Percentiles rank a stretch among this genome's conserved stretches.
These are phyloP conservation scores for Stichodactyla mertensii DNA, from an alignment of 64 coral and sea anemone species.

Conservation along the genomic window DNA sequence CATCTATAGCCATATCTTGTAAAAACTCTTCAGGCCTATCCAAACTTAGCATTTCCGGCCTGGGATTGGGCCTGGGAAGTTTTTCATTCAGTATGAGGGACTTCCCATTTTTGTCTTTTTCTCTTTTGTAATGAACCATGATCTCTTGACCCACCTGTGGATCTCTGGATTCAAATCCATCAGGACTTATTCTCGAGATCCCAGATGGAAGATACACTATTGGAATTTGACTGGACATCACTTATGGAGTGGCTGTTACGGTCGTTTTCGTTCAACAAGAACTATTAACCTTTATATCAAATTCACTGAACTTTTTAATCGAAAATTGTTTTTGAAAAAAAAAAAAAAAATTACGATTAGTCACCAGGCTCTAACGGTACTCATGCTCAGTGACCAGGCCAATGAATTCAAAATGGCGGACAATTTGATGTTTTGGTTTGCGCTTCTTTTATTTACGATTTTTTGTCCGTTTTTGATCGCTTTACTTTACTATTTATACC, in stretches of 20 bases:
- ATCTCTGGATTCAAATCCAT: constrained; percentile 10
- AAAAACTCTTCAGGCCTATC: neutral
- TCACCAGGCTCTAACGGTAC: neutral
- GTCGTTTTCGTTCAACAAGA: neutral
- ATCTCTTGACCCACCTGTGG: neutral
- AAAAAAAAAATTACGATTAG: neutral
- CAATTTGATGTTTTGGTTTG: constrained; percentile 24
- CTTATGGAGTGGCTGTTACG: neutral
- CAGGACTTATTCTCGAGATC: constrained; percentile 1
- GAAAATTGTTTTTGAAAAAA: neutral
- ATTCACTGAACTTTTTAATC: neutral
- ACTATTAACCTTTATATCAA: neutral
- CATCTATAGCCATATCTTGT: neutral
- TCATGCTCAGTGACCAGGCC: neutral
- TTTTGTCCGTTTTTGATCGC: neutral
- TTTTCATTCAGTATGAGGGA: neutral
- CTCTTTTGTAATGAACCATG: neutral
- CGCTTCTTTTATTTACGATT: neutral
- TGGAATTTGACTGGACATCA: neutral
- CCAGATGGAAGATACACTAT: constrained; percentile 16
- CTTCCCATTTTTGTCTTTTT: neutral
- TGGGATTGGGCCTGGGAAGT: neutral
- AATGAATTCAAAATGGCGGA: constrained; percentile 17
- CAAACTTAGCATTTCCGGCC: neutral
- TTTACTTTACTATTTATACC: constrained; percentile 5